Evolutionary conservation across 2,888 invertebrate genomes (phyloP).

Genomic region (Congeria kusceri): DNA sequence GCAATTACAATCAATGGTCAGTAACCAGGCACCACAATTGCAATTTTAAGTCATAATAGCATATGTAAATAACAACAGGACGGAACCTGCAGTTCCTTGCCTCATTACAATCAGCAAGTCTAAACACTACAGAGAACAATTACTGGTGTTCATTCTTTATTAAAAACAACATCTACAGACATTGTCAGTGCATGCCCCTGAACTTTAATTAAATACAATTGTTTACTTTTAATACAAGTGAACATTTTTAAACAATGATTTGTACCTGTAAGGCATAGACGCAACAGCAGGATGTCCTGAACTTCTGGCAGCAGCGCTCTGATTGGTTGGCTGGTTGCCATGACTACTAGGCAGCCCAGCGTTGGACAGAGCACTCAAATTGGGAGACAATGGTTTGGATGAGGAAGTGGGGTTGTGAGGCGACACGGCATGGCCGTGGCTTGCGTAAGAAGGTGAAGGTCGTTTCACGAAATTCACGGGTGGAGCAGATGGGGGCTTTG

Average conservation of each 20-base stretch:
- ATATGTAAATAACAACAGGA: too few relatives aligned
- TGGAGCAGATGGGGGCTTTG: constrained; percentile 58
- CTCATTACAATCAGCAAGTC: background rate
- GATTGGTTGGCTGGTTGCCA: constrained; percentile 15
- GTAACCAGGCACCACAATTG: background rate
- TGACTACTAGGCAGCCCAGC: background rate
- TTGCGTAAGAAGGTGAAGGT: constrained; percentile 63
- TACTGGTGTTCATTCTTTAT: too few relatives aligned
- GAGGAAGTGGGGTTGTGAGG: constrained; percentile 60
- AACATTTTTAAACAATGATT: background rate
- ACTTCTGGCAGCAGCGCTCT: constrained; percentile 30
- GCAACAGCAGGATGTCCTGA: constrained; percentile 71
- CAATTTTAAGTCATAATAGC: too few relatives aligned
- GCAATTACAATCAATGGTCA: constrained; percentile 61
- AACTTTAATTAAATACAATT: too few relatives aligned
- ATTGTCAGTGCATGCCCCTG: too few relatives aligned
- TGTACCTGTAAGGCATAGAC: constrained; percentile 73
- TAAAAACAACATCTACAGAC: too few relatives aligned
- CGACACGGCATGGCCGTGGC: constrained; percentile 63
- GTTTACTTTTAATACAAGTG: background rate
- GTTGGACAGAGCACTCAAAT: constrained; percentile 22
- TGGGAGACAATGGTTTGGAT: constrained; percentile 60
- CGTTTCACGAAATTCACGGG: constrained; percentile 60
- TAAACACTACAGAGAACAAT: too few relatives aligned
- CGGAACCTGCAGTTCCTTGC: too few relatives aligned